Base-by-base conservation (phyloP, 2,888 invertebrate genomes). In the Nebria salina region DNA sequence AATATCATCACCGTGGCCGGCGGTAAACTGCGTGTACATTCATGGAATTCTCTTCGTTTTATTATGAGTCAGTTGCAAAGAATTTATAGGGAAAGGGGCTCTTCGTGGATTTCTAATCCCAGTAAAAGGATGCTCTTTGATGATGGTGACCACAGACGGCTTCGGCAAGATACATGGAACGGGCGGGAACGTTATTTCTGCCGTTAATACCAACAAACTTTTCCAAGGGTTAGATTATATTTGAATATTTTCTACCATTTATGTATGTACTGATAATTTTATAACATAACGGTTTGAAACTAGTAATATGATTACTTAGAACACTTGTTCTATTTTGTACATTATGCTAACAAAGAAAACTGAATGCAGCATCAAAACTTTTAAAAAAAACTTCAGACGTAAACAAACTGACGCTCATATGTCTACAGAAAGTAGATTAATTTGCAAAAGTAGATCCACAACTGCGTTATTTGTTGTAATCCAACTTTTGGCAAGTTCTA, bases 21-120 rank as follows among this genome's bases (percentile, higher is more conserved):
- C 76, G 76, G 65, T 76, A 76, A 76, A 76, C 65, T 76, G 76
- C 76, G 76, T 65, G 76, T 65, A 76, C 76, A 76, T 76, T 76
- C 68, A 68, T 76, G 76, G 42, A 76, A 76, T 76, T 42, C 76
- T 54, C 68, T 34, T 6, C 65, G 66, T 34, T 76, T 65, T 76
- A 65, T 76, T 76, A 76, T 68, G 76, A 76, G 66, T 68, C 76
- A 65, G 65, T 25, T 70, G 25, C 70, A 70, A 70, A 70, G 34
- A 34, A 34, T 34, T 34, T 34, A 2, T 34, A 34, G 13, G 25
- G 70, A 70, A 68, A 70, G 70, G 25, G 7, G 6, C 66, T 25
- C 66, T 13, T 7, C 66, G 7, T 66, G 7, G 11, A 66, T 25
- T 66, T 20, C 65, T n/a, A 65, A 15, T 4, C 65, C n/a, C 7